phyloP scores from a whole-genome alignment of 2,797 vertebrate species.

The Tragelaphus oryx region DNA sequence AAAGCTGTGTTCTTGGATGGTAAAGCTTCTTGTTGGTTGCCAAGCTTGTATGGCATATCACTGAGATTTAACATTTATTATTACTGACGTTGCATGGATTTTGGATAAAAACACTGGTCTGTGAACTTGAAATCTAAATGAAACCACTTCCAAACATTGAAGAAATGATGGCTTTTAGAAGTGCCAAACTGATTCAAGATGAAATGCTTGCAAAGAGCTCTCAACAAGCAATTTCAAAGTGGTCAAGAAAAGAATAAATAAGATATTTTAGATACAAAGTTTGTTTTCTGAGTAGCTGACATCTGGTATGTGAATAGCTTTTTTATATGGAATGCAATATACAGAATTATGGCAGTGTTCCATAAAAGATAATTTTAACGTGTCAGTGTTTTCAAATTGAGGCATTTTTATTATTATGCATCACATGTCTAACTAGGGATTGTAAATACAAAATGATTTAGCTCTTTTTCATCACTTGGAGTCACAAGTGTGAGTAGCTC shows the following conservation, averaged over 20 bases:
- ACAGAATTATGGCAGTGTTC: background rate
- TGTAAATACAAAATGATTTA: conserved; percentile 33
- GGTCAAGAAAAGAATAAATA: conserved; percentile 21
- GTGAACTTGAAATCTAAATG: conserved; percentile 14
- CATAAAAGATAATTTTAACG: conserved; percentile 1
- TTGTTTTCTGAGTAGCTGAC: conserved; percentile 33
- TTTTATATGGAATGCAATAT: background rate
- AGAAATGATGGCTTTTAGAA: background rate
- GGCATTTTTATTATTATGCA: conserved; percentile 40
- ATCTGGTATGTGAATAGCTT: conserved; percentile 31
- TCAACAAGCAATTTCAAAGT: conserved; percentile 3
- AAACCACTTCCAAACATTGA: background rate
- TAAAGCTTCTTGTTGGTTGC: conserved; percentile 13
- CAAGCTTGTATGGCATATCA: background rate
- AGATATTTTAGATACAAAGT: conserved; percentile 50
- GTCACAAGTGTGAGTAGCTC: background rate
- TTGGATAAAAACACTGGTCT: background rate
- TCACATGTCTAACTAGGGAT: background rate
- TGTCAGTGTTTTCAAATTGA: background rate
- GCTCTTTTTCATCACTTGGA: conserved; percentile 29
- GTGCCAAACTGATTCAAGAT: conserved; percentile 40
- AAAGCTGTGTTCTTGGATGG: background rate
- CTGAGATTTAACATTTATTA: conserved; percentile 35
- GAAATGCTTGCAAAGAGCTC: background rate
- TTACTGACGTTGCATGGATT: background rate